A percentile compares a stretch with the other conserved stretches of the same genome.
Conservation (phyloP, 1,140 invertebrate genomes). For the Caenorhabditis elegans region DNA sequence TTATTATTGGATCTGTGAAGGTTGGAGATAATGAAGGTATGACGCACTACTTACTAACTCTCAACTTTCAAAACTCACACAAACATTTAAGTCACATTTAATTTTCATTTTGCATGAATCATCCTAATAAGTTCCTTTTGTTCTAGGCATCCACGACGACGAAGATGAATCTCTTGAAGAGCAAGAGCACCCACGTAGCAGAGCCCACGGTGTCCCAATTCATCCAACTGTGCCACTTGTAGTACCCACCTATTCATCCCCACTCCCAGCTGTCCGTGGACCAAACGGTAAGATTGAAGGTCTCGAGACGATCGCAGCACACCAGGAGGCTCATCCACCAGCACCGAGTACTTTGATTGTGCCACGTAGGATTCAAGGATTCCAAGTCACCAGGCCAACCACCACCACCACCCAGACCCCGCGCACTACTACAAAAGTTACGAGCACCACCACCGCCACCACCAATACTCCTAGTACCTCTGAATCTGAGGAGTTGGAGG, state of each 20-base stretch:
- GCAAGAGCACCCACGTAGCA: background rate
- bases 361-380: constrained; percentile 12
- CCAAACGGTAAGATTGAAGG: constrained; percentile 33
- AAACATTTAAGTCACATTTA: no score
- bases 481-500: background rate
- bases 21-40: background rate
- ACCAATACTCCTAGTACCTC: background rate
- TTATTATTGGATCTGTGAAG: background rate
- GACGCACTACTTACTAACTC: background rate
- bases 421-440: background rate
- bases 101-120: constrained; percentile 5
- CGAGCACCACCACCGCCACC: background rate
- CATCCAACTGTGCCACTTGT: constrained; percentile 16
- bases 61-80: no score
- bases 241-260: constrained; percentile 21
- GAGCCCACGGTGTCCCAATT: constrained; percentile 10
- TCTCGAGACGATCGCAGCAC: background rate
- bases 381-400: background rate
- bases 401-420: constrained; percentile 22
- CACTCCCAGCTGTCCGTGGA: background rate
- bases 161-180: background rate
- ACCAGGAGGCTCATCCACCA: background rate
- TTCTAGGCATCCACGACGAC: constrained; percentile 8
- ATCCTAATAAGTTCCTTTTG: background rate
- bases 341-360: constrained; percentile 2